Conservation (phyloP, 2,113 vertebrate genomes). For the Pygoscelis antarcticus region DNA sequence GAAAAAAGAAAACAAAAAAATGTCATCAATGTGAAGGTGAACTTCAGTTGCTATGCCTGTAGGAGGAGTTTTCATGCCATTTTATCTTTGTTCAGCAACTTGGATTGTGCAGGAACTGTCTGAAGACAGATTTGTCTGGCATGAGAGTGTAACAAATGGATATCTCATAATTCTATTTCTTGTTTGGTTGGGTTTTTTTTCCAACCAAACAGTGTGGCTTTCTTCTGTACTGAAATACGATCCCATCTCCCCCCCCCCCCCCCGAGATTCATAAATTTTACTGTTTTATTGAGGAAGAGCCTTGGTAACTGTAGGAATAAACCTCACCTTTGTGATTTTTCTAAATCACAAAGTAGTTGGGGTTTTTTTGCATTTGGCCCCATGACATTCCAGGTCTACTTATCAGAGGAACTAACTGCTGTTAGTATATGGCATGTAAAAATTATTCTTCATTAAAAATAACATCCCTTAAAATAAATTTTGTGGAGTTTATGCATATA, state of each 20-base stretch:
- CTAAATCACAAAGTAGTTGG: not conserved
- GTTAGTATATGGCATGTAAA: not conserved
- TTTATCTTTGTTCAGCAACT: slow-evolving; percentile 65
- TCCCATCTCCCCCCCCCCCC: too few species aligned
- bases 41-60: slow-evolving; percentile 38
- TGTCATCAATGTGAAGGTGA: slow-evolving; percentile 63
- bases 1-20: slow-evolving; percentile 41
- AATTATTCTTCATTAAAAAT: not conserved
- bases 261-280: not conserved
- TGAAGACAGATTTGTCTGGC: slow-evolving; percentile 17
- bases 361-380: not conserved
- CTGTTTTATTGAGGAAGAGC: not conserved
- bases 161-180: not conserved
- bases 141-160: slow-evolving; percentile 19
- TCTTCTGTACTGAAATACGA: not conserved
- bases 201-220: not conserved
- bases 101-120: slow-evolving; percentile 24
- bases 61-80: slow-evolving; percentile 54
- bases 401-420: not conserved
- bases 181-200: not conserved
- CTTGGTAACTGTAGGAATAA: not conserved
- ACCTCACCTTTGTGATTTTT: not conserved
- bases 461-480: not conserved
- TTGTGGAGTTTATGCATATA: not conserved
- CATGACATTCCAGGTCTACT: not conserved